phyloP scores from a whole-genome alignment of 2,888 invertebrate species.

The Biston betularia region DNA sequence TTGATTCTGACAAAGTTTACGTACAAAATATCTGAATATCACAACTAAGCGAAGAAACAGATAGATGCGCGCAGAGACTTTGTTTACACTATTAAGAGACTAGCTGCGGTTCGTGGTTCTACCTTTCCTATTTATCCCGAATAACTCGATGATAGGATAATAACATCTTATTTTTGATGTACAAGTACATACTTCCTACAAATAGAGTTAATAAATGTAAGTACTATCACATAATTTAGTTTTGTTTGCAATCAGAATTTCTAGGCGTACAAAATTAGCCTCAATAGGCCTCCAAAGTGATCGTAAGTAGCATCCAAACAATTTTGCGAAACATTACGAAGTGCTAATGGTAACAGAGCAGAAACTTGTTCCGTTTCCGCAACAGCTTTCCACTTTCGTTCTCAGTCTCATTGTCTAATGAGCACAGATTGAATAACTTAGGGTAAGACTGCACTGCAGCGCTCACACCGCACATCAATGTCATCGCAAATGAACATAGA shows the following conservation, averaged over 20 bases:
- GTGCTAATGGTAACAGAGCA: slow-evolving; percentile 57
- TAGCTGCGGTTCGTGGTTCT: too few species aligned
- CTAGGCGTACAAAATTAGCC: background rate
- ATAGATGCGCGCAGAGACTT: too few species aligned
- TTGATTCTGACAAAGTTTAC: too few species aligned
- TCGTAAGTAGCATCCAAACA: slow-evolving; percentile 12
- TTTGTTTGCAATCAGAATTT: background rate
- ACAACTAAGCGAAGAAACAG: too few species aligned
- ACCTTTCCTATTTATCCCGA: too few species aligned
- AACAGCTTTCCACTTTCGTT: slow-evolving; percentile 83
- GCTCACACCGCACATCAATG: background rate
- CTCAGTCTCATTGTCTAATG: slow-evolving; percentile 81
- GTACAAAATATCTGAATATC: too few species aligned
- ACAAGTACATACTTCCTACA: too few species aligned
- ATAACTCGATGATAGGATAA: too few species aligned
- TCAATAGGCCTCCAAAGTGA: slow-evolving; percentile 14
- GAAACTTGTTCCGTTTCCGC: slow-evolving; percentile 71
- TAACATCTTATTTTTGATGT: too few species aligned
- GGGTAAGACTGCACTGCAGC: slow-evolving; percentile 10
- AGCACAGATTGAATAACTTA: slow-evolving; percentile 77
- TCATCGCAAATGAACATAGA: background rate
- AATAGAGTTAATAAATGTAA: too few species aligned
- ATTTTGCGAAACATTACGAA: slow-evolving; percentile 48
- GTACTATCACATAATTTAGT: background rate
- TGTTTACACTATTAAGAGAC: too few species aligned